Evolutionary conservation across 2,888 invertebrate genomes (phyloP), one percentile per base, ranked within the genome.

Genomic region (Cryptophagus acutangulus): DNA sequence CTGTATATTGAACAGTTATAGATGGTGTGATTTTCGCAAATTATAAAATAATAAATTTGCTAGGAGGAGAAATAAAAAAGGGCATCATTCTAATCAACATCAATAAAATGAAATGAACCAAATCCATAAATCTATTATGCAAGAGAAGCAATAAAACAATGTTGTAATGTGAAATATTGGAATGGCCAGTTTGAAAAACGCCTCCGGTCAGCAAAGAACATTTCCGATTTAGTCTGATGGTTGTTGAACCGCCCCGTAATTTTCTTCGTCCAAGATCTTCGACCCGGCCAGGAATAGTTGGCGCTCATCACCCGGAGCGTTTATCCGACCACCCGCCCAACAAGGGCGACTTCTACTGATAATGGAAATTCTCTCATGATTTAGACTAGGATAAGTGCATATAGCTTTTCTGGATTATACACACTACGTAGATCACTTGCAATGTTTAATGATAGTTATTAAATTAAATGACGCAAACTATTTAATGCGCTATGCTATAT

Each of bases 221-320:
- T 26, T 26, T 26, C 26, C 26, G 26, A 26, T 26, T 26, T 26
- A 26, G 26, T 26, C 26, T n/a, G 12, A 26, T 26, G 26, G 26
- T 26, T 26, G 26, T 26, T 26, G 26, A 26, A 26, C 26, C 26
- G 26, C 26, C 26, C 26, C 26, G 26, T 26, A 26, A 26, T 26
- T 26, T 26, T 26, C 26, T 26, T 12, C 26, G 26, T 26, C 26
- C 26, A 26, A n/a, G 26, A 26, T 26, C 26, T 26, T 26, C 26
- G 26, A 26, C 26, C 26, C 26, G 24, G 24, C n/a, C 24, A 20
- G 24, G n/a, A 20, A 20, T 20, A 20, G 26, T 37, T 28, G 17
- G 26, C 29, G 33, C 29, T 38, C 35, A 14, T 14, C 31, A 43
- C 43, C 43, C 38, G 38, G 30, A 38, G 43, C 43, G 24, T n/a